Percentiles rank a stretch among this genome's conserved stretches.
phyloP scores from a whole-genome alignment of 2,113 vertebrate genomes.

The Sapayoa aenigma region DNA sequence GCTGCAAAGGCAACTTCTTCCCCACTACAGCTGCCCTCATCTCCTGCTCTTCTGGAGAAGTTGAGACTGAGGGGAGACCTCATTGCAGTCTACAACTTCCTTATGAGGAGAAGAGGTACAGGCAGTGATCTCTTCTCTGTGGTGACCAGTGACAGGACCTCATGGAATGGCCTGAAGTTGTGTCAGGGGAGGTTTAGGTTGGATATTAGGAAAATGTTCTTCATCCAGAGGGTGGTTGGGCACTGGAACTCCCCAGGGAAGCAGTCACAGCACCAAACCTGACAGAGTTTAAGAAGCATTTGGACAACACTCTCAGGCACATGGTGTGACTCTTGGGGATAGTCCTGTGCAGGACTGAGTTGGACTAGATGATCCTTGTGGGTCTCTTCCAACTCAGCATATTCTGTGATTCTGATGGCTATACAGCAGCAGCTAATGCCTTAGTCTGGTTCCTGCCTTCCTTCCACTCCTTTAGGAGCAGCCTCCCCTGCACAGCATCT shows the following conservation, averaged over 20 bases:
- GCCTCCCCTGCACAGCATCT: not conserved
- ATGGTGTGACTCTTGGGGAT: not conserved
- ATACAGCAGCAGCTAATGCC: not conserved
- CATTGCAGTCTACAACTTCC: not conserved
- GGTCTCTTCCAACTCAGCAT: not conserved
- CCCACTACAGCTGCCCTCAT: rapidly evolving
- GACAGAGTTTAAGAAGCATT: not conserved
- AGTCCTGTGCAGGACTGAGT: not conserved
- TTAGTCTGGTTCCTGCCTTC: not conserved
- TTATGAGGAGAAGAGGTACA: not conserved
- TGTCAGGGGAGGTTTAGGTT: not conserved
- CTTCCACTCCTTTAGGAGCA: not conserved
- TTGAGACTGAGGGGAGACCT: not conserved
- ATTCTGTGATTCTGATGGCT: not conserved
- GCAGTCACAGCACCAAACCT: not conserved
- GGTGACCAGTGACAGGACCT: not conserved
- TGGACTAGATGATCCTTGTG: not conserved
- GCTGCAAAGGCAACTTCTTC: not conserved
- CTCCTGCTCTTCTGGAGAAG: not conserved
- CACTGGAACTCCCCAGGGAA: not conserved
- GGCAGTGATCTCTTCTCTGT: not conserved
- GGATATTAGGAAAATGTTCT: not conserved
- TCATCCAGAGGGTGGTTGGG: not conserved
- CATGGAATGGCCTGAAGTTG: not conserved
- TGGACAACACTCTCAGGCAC: not conserved